Evolutionary conservation across 2,888 invertebrate genomes (phyloP).

Genomic region (Limnephilus rhombicus): DNA sequence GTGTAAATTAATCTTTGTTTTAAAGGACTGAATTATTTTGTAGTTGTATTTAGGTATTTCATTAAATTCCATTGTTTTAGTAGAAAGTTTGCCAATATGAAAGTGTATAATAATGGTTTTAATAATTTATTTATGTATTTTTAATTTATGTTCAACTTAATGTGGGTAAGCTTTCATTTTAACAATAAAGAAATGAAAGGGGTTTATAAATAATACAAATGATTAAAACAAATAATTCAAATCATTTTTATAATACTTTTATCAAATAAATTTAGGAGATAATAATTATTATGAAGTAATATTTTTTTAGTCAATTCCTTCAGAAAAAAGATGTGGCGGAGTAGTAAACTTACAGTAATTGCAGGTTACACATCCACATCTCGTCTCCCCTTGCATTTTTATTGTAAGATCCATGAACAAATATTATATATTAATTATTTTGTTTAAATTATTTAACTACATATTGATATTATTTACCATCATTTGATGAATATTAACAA

Average conservation of each 20-base stretch:
- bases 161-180: not conserved
- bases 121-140: conserved; percentile 29
- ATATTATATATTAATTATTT: not conserved
- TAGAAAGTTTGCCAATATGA: conserved; percentile 21
- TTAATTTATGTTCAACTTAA: not conserved
- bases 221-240: not conserved
- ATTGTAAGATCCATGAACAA: not conserved
- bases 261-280: not conserved
- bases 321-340: not conserved
- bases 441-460: not conserved
- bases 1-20: conserved; percentile 51
- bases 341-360: not conserved
- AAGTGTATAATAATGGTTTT: conserved; percentile 12
- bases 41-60: conserved; percentile 45
- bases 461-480: not conserved
- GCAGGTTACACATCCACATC: not conserved
- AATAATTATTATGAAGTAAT: not conserved
- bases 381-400: not conserved
- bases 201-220: not conserved
- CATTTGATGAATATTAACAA: not conserved
- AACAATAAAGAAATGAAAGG: not conserved
- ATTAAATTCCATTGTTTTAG: conserved; percentile 50
- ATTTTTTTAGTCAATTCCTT: not conserved
- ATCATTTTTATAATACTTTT: not conserved
- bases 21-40: conserved; percentile 50